These are phyloP conservation scores for Clarias batrachus DNA, from an alignment of 2,113 vertebrate genomes.

Conservation along the genomic window DNA sequence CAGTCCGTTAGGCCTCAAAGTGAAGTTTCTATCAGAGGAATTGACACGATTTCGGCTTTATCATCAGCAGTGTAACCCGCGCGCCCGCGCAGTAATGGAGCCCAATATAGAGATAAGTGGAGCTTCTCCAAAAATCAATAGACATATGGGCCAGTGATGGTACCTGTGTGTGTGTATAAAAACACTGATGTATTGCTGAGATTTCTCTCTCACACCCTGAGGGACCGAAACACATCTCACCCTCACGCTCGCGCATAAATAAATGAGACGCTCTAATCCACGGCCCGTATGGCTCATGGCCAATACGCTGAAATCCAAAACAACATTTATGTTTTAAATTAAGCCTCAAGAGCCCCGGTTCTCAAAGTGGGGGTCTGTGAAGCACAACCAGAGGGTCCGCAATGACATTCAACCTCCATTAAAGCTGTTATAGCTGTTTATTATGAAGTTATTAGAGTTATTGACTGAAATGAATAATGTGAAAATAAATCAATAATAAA, in stretches of 20 bases:
- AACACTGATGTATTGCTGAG: conserved; percentile 32
- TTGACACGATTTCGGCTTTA: conserved; percentile 71
- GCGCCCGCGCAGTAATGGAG: conserved; percentile 68
- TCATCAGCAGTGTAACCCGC: conserved; percentile 57
- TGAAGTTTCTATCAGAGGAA: conserved; percentile 68
- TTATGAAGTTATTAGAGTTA: conserved; percentile 5
- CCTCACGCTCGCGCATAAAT: conserved; percentile 2
- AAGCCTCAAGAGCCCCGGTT: not conserved
- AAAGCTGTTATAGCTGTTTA: conserved; percentile 21
- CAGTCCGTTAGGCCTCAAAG: conserved; percentile 62
- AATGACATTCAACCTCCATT: conserved; percentile 28
- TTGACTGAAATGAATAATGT: not conserved
- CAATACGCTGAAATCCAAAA: conserved; percentile 28
- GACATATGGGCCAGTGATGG: conserved; percentile 70
- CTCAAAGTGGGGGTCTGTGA: not conserved
- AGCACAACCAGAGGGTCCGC: conserved; percentile 1
- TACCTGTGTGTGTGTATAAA: conserved; percentile 30
- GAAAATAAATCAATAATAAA: conserved; percentile 10
- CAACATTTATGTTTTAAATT: conserved; percentile 42
- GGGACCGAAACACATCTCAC: conserved; percentile 27
- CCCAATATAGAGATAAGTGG: conserved; percentile 74
- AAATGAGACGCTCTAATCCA: conserved; percentile 27
- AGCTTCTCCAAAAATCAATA: conserved; percentile 76
- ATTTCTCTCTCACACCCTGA: conserved; percentile 26
- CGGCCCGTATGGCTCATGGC: conserved; percentile 14